Evolutionary conservation across 2,113 vertebrate species (phyloP).

Genomic region (Nestor notabilis): DNA sequence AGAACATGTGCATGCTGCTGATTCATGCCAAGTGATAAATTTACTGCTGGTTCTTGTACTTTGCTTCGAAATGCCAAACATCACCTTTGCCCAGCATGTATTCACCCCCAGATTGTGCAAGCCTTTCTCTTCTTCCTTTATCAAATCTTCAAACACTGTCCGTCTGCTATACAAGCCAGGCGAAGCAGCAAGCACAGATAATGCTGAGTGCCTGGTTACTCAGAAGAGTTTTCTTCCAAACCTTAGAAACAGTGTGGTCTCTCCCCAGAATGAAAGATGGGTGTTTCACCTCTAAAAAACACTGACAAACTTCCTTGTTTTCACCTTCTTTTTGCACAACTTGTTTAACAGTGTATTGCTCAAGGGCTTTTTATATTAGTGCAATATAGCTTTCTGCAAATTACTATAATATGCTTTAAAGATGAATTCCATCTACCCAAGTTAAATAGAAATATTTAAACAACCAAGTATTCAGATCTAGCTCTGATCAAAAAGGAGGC

Average conservation of each 20-base stretch:
- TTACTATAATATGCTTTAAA: neutral
- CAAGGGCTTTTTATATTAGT: neutral
- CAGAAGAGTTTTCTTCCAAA: neutral
- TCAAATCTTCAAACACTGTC: neutral
- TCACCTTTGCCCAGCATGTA: neutral
- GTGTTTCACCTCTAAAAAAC: neutral
- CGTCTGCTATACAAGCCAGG: neutral
- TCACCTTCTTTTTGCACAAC: neutral
- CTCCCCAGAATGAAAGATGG: neutral
- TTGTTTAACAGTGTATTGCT: neutral
- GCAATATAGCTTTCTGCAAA: neutral
- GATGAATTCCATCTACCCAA: neutral
- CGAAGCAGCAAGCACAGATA: neutral
- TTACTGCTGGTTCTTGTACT: neutral
- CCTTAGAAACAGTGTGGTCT: neutral
- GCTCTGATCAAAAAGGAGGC: neutral
- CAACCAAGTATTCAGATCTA: neutral
- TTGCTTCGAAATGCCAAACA: neutral
- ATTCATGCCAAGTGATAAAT: neutral
- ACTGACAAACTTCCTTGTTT: neutral
- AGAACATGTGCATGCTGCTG: fast-evolving
- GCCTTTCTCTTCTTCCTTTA: neutral
- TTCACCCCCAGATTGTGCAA: fast-evolving
- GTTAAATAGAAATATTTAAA: neutral
- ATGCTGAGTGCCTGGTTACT: fast-evolving